Evolutionary conservation across 2,113 vertebrate species (phyloP), one percentile per base, ranked within the genome.

Genomic region (Planiliza haematocheilus): DNA sequence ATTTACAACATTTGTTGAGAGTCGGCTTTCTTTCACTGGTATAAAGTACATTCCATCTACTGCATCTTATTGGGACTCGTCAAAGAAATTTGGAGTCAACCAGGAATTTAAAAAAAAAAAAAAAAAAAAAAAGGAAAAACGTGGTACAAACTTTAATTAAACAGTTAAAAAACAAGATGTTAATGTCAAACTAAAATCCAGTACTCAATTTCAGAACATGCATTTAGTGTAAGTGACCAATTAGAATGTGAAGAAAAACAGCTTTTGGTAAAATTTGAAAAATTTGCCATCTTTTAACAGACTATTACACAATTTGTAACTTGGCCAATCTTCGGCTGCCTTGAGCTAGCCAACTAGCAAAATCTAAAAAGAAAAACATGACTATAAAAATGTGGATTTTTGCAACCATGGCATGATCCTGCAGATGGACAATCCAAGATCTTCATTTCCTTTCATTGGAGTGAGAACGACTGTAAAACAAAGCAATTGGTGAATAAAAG

Each of bases 381-480:
- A 92, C 93, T 95, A 94, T 94, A 96, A 95, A 96, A 91, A 91
- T 50, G 10, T 56, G 24, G 57, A 48, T 89, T 90, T 79, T 49
- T 74, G 36, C 60, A 83, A 83, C 55, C 64, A 75, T 67, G 75
- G 61, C 66, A 64, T n/a, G 79, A 84, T 77, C 74, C 58, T 38
- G 65, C 41, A 38, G 69, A 60, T 59, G 82, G 74, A 48, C 51
- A 56, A 75, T 81, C 57, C 59, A 79, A 85, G 88, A 84, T 85
- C 81, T 76, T 93, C 94, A 98, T 81, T 97, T 97, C 87, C 96
- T 94, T 73, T 98, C 97, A 45, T 94, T 95, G 85, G 97, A 98
- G 86, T 95, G 95, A 88, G 97, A 99, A 52, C 96, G 96, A 92
- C 97, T 99, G 60, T 7, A 82, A 83, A 84, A 59, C 24, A 51